Percentiles rank a stretch among this genome's conserved stretches.
phyloP scores from a whole-genome alignment of 2,797 vertebrate genomes.

The Coendou prehensilis region DNA sequence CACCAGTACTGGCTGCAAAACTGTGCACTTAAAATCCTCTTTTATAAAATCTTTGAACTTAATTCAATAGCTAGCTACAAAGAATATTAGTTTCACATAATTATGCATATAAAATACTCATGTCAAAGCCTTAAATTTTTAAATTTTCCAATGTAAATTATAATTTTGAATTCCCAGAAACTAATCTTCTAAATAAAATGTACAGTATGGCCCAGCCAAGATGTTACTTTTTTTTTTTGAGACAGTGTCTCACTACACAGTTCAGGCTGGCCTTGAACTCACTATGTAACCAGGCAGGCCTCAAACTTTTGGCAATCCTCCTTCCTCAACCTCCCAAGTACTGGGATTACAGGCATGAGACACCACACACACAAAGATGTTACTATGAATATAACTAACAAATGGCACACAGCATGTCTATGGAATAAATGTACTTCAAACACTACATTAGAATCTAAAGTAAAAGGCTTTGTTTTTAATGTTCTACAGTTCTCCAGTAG shows the following conservation, averaged over 20 bases:
- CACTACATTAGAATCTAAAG: not conserved
- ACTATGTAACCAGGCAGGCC: not conserved
- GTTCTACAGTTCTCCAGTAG: not conserved
- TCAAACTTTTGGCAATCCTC: not conserved
- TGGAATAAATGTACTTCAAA: conserved; percentile 43
- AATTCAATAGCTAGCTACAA: conserved; percentile 48
- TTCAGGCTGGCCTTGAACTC: not conserved
- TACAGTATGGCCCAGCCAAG: not conserved
- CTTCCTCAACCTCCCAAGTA: not conserved
- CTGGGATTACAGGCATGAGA: not conserved
- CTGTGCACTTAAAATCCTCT: not conserved
- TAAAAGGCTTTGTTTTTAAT: not conserved
- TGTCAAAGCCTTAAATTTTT: conserved; percentile 7
- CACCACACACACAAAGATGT: not conserved
- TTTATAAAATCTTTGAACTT: conserved; percentile 39
- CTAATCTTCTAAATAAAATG: conserved; percentile 24
- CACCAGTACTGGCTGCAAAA: conserved; percentile 27
- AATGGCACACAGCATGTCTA: not conserved
- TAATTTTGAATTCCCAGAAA: conserved; percentile 38
- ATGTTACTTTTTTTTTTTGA: not conserved
- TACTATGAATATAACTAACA: not conserved
- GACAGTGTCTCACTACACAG: not conserved
- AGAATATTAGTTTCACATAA: conserved; percentile 25
- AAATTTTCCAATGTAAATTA: conserved; percentile 26
- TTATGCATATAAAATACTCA: conserved; percentile 1